phyloP scores from a whole-genome alignment of 2,888 invertebrate genomes.

The Dendrolimus houi region DNA sequence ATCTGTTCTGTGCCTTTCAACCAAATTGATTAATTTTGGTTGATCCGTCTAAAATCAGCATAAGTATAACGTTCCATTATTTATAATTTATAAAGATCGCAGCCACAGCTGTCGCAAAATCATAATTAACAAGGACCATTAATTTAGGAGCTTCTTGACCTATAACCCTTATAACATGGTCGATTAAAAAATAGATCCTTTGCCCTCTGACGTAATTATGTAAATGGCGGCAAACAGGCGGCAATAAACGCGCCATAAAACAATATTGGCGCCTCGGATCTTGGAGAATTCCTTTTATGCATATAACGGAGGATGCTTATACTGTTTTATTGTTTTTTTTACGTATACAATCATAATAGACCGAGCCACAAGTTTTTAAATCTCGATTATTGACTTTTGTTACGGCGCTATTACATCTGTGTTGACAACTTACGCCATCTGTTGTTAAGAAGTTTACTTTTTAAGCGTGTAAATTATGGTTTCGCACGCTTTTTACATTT shows the following conservation, averaged over 20 bases:
- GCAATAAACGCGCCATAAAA: not conserved
- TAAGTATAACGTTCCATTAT: too few species aligned
- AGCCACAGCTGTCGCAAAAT: not conserved
- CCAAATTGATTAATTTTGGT: too few species aligned
- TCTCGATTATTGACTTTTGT: not conserved
- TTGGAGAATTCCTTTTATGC: not conserved
- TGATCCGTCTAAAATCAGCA: too few species aligned
- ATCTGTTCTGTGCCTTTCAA: too few species aligned
- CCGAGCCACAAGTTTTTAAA: not conserved
- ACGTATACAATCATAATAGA: not conserved
- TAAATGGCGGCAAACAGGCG: not conserved
- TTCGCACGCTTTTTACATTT: too few species aligned
- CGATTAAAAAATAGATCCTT: not conserved
- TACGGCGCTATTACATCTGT: not conserved
- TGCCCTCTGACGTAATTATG: not conserved
- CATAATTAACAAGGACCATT: not conserved
- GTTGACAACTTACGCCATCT: not conserved
- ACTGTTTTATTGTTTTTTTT: not conserved
- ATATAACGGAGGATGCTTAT: not conserved
- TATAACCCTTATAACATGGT: not conserved
- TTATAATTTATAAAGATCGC: too few species aligned
- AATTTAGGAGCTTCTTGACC: not conserved
- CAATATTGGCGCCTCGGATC: not conserved
- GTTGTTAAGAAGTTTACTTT: not conserved
- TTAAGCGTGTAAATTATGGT: too few species aligned